Evolutionary conservation across 2,113 vertebrate genomes (phyloP).

Genomic region (Corapipo altera): DNA sequence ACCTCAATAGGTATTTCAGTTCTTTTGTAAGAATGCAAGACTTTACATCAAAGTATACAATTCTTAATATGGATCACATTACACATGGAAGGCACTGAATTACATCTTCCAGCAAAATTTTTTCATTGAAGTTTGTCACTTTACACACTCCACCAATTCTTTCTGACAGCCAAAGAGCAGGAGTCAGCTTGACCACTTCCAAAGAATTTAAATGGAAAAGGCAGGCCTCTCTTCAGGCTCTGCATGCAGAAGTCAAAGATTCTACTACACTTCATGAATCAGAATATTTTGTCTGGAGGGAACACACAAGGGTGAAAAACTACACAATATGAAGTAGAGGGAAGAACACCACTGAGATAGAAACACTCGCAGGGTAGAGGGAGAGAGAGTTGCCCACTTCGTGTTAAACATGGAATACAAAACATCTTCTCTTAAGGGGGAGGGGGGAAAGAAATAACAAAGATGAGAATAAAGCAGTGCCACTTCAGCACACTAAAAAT

Average conservation of each 20-base stretch:
- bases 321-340: neutral
- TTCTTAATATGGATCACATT: neutral
- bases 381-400: conserved; percentile 57
- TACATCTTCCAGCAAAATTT: neutral
- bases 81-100: neutral
- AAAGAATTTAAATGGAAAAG: neutral
- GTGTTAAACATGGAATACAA: neutral
- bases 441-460: neutral
- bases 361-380: neutral
- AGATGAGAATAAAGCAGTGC: neutral
- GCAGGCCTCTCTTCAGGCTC: neutral
- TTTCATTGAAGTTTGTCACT: neutral
- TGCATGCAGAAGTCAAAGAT: neutral
- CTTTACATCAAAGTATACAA: neutral
- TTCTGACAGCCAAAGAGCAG: neutral
- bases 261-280: neutral
- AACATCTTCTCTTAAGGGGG: neutral
- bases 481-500: neutral
- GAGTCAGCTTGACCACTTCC: neutral
- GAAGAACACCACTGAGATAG: neutral
- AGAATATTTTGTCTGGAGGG: conserved; percentile 54
- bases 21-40: neutral
- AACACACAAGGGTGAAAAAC: neutral
- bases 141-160: neutral
- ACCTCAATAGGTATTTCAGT: neutral